Conservation (phyloP, 2,888 invertebrate genomes). For the Meiosimyza platycephala region DNA sequence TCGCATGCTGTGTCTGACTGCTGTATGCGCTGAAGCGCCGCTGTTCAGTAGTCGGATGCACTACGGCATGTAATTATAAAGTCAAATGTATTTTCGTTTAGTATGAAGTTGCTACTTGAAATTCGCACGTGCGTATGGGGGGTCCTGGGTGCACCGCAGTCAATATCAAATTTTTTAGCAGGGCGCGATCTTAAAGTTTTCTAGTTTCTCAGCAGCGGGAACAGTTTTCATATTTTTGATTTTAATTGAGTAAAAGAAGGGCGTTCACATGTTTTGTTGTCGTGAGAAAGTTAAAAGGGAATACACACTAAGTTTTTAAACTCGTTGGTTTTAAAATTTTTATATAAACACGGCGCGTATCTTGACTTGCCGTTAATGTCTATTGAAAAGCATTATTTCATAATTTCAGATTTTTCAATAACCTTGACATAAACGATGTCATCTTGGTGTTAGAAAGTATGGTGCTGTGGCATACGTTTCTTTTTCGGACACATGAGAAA, state of each 20-base stretch:
- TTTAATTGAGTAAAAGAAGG: neutral
- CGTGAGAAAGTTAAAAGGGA: slow-evolving; percentile 25
- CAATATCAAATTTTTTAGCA: slow-evolving; percentile 22
- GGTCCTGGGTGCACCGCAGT: slow-evolving; percentile 46
- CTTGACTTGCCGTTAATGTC: too few species aligned
- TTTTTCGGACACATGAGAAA: too few species aligned
- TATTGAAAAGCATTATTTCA: too few species aligned
- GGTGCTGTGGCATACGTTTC: too few species aligned
- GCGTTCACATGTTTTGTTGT: neutral
- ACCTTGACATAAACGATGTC: too few species aligned
- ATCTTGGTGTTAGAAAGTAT: too few species aligned
- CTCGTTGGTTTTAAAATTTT: too few species aligned
- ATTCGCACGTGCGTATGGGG: slow-evolving; percentile 60
- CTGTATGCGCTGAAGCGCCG: slow-evolving; percentile 45
- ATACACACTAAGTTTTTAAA: too few species aligned
- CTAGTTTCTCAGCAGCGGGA: slow-evolving; percentile 59
- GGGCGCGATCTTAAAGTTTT: slow-evolving; percentile 20
- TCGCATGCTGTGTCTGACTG: slow-evolving; percentile 49
- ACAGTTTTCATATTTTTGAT: slow-evolving; percentile 18
- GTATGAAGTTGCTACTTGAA: slow-evolving; percentile 37
- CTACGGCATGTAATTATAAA: slow-evolving; percentile 53
- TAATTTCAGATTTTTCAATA: too few species aligned
- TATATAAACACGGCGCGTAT: too few species aligned
- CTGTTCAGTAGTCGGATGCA: slow-evolving; percentile 1
- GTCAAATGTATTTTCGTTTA: slow-evolving; percentile 46